These are phyloP conservation scores for Brachionus rubens DNA, from an alignment of 1,140 invertebrate species.

Conservation along the genomic window DNA sequence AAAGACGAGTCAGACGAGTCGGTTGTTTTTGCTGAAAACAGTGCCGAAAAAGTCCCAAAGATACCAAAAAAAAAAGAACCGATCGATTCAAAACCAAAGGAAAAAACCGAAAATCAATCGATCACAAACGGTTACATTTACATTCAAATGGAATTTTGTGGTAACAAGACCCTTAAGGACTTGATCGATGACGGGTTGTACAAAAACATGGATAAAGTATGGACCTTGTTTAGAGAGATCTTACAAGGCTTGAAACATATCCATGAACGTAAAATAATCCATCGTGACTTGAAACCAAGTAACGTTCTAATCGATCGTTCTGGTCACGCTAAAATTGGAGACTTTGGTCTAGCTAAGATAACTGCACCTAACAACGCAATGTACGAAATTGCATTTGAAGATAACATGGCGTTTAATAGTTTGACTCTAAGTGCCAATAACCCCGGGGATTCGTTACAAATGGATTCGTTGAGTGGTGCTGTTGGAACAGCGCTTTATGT, in stretches of 20 bases:
- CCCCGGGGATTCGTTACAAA: not conserved
- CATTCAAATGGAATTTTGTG: conserved; percentile 47
- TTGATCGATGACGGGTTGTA: conserved; percentile 35
- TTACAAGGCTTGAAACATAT: conserved; percentile 39
- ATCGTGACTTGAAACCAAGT: conserved; percentile 44
- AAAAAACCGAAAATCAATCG: not conserved
- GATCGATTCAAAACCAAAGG: not conserved
- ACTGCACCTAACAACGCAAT: not conserved
- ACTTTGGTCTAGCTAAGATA: conserved; percentile 43
- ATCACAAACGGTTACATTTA: not conserved
- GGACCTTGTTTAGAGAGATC: conserved; percentile 36
- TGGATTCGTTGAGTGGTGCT: conserved; percentile 30
- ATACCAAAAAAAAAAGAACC: not conserved
- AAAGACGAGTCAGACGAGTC: conserved; percentile 26
- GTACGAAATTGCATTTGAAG: not conserved
- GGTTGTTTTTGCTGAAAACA: conserved; percentile 29
- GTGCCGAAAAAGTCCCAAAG: not conserved
- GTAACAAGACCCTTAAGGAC: conserved; percentile 36
- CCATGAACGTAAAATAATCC: conserved; percentile 42
- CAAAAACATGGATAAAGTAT: conserved; percentile 25
- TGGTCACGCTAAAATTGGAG: conserved; percentile 43
- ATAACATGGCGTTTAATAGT: not conserved
- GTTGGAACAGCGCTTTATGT: conserved; percentile 47
- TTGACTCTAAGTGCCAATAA: not conserved
- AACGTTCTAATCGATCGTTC: conserved; percentile 28